phyloP scores from a whole-genome alignment of 92 coral and sea anemone species.

The Isaurus tuberculatus region DNA sequence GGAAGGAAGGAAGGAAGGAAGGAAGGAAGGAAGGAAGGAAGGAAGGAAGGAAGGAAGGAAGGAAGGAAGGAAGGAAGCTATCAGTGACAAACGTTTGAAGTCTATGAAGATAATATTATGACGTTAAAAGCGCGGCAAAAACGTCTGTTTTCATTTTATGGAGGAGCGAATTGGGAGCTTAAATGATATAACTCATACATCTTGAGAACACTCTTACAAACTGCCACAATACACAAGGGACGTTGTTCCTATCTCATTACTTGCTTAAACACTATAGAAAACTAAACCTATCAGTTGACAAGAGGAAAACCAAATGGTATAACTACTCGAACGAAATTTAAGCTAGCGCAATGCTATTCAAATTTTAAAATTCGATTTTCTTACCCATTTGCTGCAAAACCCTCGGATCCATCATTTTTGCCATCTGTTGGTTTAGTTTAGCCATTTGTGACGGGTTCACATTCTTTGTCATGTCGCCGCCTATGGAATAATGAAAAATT shows the following conservation, averaged over 20 bases:
- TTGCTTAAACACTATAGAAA: too few relatives aligned
- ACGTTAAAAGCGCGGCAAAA: too few relatives aligned
- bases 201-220: too few relatives aligned
- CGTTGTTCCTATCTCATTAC: too few relatives aligned
- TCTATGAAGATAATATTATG: not conserved
- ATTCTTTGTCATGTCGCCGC: conserved; percentile 98
- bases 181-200: too few relatives aligned
- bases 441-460: conserved; percentile 98
- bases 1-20: not conserved
- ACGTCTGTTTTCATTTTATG: too few relatives aligned
- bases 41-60: not conserved
- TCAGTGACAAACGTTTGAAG: fast-evolving
- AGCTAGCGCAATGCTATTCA: too few relatives aligned
- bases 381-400: conserved; percentile 99
- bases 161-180: too few relatives aligned
- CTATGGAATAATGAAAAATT: conserved; percentile 39
- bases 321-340: too few relatives aligned
- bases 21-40: not conserved
- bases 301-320: too few relatives aligned
- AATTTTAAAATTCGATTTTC: conserved; percentile 15
- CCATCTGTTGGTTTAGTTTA: conserved; percentile 99
- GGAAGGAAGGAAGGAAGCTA: not conserved
- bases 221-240: too few relatives aligned
- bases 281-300: too few relatives aligned
- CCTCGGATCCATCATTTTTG: conserved; percentile 99